phyloP scores from a whole-genome alignment of 2,113 vertebrate genomes.

The Notiomystis cincta region DNA sequence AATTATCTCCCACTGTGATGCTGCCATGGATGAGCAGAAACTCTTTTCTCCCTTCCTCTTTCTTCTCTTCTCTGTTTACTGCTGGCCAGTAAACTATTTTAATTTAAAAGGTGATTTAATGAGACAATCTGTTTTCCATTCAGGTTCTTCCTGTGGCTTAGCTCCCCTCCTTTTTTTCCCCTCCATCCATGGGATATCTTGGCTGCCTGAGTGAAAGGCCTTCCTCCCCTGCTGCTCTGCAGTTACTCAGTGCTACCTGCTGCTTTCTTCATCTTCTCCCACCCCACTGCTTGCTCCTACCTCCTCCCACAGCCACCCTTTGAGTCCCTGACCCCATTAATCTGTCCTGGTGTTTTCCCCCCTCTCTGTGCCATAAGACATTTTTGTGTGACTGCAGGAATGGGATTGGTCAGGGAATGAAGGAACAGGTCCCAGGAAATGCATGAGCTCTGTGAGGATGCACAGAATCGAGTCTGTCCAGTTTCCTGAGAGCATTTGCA shows the following conservation, averaged over 20 bases:
- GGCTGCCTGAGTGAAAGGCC: neutral
- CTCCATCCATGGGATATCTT: neutral
- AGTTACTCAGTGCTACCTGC: conserved; percentile 9
- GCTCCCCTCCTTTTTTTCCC: neutral
- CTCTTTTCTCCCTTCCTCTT: neutral
- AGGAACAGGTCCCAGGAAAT: neutral
- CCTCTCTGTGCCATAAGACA: neutral
- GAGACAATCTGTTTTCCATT: conserved; percentile 47
- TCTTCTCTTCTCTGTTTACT: neutral
- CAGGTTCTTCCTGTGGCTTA: neutral
- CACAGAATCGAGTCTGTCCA: neutral
- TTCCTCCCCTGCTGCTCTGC: neutral
- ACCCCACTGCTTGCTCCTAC: neutral
- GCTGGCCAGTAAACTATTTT: neutral
- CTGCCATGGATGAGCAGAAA: neutral
- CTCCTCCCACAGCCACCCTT: neutral
- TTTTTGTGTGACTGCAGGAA: neutral
- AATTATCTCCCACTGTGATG: neutral
- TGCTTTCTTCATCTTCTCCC: conserved; percentile 38
- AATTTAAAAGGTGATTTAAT: conserved; percentile 39
- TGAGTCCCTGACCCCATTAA: neutral
- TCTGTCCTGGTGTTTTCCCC: neutral
- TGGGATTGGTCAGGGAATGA: neutral
- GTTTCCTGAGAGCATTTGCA: neutral
- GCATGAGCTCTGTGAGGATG: neutral